A percentile compares a stretch with the other conserved stretches of the same genome.
These are phyloP conservation scores for Apodemia duryi DNA, from an alignment of 2,888 invertebrate genomes.

Conservation along the genomic window DNA sequence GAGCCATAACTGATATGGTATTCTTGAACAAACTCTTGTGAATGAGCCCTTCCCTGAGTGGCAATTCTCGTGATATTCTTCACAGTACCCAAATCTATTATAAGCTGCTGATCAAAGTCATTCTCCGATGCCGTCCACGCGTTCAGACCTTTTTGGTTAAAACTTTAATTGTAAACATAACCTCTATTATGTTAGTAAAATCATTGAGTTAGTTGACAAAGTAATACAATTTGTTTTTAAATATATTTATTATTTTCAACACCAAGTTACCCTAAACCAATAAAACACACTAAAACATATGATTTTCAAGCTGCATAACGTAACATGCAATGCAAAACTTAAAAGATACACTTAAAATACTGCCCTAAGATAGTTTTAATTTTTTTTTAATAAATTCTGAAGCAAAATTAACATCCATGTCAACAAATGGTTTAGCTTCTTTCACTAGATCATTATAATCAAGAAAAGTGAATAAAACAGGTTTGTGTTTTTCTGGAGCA, in stretches of 20 bases:
- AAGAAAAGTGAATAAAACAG: slow-evolving; percentile 72
- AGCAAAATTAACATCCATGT: slow-evolving; percentile 77
- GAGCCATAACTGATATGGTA: slow-evolving; percentile 96
- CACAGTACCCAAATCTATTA: slow-evolving; percentile 91
- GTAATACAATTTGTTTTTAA: slow-evolving; percentile 19
- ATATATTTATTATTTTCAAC: slow-evolving; percentile 18
- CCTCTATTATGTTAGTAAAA: slow-evolving; percentile 25
- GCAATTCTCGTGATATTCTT: slow-evolving; percentile 94
- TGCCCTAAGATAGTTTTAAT: slow-evolving; percentile 46
- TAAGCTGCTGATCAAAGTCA: slow-evolving; percentile 95
- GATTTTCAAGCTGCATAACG: neutral
- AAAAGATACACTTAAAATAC: neutral
- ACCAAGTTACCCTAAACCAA: slow-evolving; percentile 12
- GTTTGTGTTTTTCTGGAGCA: slow-evolving; percentile 37
- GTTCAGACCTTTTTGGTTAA: slow-evolving; percentile 83
- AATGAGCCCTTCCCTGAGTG: slow-evolving; percentile 93
- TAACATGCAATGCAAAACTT: slow-evolving; percentile 7
- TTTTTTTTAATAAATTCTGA: slow-evolving; percentile 79
- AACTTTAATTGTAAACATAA: slow-evolving; percentile 24
- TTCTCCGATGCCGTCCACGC: slow-evolving; percentile 95
- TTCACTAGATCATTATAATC: slow-evolving; percentile 80
- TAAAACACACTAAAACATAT: neutral
- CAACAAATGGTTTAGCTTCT: slow-evolving; percentile 60
- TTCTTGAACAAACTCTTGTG: slow-evolving; percentile 95
- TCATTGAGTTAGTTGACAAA: slow-evolving; percentile 25